These are phyloP conservation scores for Mythimna loreyi DNA, from an alignment of 2,888 invertebrate species.

Conservation along the genomic window DNA sequence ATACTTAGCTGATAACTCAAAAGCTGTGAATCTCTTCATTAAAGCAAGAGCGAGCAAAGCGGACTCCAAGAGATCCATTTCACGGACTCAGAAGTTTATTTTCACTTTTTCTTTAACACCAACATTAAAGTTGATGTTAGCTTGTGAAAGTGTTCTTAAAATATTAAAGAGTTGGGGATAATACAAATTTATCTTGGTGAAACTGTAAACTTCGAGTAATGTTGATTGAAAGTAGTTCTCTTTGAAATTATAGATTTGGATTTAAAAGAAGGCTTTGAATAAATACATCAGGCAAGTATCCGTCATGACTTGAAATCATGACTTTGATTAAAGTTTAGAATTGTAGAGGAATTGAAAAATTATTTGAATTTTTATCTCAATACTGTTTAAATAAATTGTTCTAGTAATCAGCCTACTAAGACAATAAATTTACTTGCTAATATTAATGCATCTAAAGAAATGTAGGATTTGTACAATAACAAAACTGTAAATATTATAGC, in stretches of 20 bases:
- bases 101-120: conserved; percentile 63
- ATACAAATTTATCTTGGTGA: conserved; percentile 35
- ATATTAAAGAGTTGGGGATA: conserved; percentile 49
- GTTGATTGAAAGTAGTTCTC: conserved; percentile 17
- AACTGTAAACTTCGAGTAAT: conserved; percentile 17
- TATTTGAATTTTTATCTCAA: not conserved
- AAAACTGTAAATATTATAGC: conserved; percentile 29
- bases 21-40: conserved; percentile 70
- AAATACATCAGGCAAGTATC: not conserved
- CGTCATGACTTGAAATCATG: not conserved
- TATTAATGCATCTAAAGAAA: not conserved
- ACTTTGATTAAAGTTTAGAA: not conserved
- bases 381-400: not conserved
- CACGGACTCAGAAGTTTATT: conserved; percentile 57
- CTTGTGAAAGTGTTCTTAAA: conserved; percentile 40
- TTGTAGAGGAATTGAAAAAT: not conserved
- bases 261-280: conserved; percentile 15
- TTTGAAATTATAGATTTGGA: conserved; percentile 11
- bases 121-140: conserved; percentile 61
- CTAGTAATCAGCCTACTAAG: conserved; percentile 4
- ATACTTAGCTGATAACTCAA: conserved; percentile 64
- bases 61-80: conserved; percentile 61
- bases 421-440: not conserved
- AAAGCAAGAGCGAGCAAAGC: conserved; percentile 62
- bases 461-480: conserved; percentile 16